Conservation (phyloP, 2,113 vertebrate species). For the Micronycteris hirsuta region DNA sequence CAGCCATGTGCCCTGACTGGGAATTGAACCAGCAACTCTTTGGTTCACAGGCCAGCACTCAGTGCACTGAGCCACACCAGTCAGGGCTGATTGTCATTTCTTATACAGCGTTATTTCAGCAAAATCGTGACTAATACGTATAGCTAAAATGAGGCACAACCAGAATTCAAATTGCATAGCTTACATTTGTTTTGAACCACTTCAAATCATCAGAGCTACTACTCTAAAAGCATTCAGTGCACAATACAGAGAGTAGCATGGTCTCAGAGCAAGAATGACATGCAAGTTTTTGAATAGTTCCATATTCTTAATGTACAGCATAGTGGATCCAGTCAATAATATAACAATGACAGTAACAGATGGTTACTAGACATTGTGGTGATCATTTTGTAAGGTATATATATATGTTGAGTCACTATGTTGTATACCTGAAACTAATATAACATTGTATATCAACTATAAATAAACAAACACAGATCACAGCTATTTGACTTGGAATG, state of each 20-base stretch:
- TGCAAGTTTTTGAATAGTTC: background rate
- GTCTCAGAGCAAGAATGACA: background rate
- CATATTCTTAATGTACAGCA: background rate
- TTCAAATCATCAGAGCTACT: slow-evolving; percentile 27
- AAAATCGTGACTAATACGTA: background rate
- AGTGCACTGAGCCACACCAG: too few species aligned
- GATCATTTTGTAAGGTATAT: background rate
- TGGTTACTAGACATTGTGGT: background rate
- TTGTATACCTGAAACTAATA: background rate
- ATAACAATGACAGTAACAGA: too few species aligned
- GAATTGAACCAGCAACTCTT: too few species aligned
- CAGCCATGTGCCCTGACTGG: too few species aligned
- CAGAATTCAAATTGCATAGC: background rate
- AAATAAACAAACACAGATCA: background rate
- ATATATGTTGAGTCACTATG: background rate
- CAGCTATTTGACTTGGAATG: background rate
- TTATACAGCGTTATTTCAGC: slow-evolving; percentile 6
- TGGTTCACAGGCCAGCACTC: too few species aligned
- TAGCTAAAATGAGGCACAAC: background rate
- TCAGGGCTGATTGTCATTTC: slow-evolving; percentile 20
- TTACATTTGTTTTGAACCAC: slow-evolving; percentile 31
- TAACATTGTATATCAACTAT: background rate
- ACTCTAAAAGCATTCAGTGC: background rate
- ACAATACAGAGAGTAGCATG: background rate
- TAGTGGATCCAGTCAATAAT: background rate